Base-by-base conservation (phyloP, 2,113 vertebrate genomes). In the Brachirus orientalis region DNA sequence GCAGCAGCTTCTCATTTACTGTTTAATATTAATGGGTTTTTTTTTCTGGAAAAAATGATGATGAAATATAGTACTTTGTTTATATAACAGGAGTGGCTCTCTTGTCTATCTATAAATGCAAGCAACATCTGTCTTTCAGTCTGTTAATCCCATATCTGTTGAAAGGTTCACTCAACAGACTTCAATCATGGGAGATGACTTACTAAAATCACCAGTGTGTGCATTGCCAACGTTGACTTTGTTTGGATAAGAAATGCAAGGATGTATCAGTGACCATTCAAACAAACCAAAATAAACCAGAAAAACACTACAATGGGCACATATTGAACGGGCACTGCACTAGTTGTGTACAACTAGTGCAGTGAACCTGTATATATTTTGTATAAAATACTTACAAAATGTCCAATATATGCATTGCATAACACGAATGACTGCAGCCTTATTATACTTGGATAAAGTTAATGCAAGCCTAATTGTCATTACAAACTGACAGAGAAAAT, bases 371-470 rank as follows among this genome's bases (percentile, higher is more conserved):
- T 10, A 60, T 46, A 14, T 60, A 69, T 85, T 83, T 80, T 58
- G 46, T 88, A 84, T 35, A 75, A 89, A 91, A 90, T 28, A n/a
- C 60, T 67, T 77, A 86, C 68, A 90, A 86, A 80, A 83, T 53
- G 2, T 2, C 63, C 22, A 41, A 14, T 72, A 20, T 65, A 72
- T 63, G 55, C 9, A 43, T 44, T 78, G 62, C 43, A 63, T 78
- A 61, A 86, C 78, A 83, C 74, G 82, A 85, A 68, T 12, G 40
- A 37, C 45, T 60, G 28, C 10, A 28, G 36, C 38, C 10, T 73
- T 37, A 67, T 18, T 18, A n/a, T 18, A 65, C 62, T 33, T 10
- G 12, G 37, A 46, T 36, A 16, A 61, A 52, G 35, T 62, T 55
- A 33, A 62, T 44, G 43, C 63, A 1, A 56, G 69, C 1, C 14